A percentile compares a stretch with the other conserved stretches of the same genome.
Evolutionary conservation across 2,113 vertebrate species (phyloP).

Genomic region (Melozone crissalis): DNA sequence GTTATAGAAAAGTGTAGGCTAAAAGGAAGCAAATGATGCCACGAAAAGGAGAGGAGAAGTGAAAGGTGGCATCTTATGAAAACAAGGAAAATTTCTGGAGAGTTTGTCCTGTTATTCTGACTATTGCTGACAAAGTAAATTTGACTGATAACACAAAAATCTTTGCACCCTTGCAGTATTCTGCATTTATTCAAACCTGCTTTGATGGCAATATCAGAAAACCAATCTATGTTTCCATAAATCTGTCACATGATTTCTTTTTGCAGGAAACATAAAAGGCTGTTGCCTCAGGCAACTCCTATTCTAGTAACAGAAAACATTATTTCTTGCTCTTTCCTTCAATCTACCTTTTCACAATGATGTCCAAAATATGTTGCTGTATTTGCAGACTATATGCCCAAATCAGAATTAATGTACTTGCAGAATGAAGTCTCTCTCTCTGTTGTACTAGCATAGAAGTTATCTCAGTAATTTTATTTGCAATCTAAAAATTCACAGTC

Average conservation of each 20-base stretch:
- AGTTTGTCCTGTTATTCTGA: neutral
- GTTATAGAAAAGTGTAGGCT: neutral
- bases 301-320: neutral
- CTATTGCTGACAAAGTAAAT: neutral
- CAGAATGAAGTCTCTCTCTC: neutral
- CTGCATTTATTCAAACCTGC: neutral
- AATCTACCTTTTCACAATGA: neutral
- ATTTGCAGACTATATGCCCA: neutral
- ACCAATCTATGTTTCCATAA: neutral
- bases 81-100: neutral
- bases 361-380: neutral
- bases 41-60: neutral
- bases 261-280: neutral
- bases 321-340: neutral
- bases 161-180: neutral
- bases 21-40: neutral
- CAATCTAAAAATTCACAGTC: neutral
- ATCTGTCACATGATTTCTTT: neutral
- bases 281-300: neutral
- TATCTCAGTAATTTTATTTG: neutral
- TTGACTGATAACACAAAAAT: neutral
- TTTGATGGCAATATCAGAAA: neutral
- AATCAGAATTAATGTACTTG: neutral
- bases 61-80: neutral
- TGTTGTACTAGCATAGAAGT: neutral